Base-by-base conservation (phyloP, 2,888 invertebrate genomes). In the Oxyscelio sp. region DNA sequence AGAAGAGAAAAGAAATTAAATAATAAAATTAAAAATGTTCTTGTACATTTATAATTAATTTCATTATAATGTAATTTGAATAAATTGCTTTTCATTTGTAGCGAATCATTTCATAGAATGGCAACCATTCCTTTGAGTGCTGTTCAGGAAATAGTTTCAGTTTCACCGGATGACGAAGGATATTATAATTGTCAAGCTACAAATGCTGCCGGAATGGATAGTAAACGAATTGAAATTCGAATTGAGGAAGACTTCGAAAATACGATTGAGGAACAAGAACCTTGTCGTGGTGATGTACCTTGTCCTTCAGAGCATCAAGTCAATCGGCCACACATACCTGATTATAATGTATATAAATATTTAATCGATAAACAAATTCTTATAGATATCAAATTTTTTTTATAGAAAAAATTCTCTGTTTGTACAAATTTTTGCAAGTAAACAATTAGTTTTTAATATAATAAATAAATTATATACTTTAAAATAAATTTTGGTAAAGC, bases 151-250 rank as follows among this genome's bases (percentile, higher is more conserved):
- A 96, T 97, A 48, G 94, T 94, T 6, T 94, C 95, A 4, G 95
- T 96, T 40, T 94, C 95, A 0, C 89, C 94, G 4, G 94, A 95
- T 0, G 97, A 98, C 91, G 96, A 96, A 80, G 97, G 97, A 9
- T 95, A 95, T 13, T 98, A 98, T 93, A 95, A 95, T 1, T 98
- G 98, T 90, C 94, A 95, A 1, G 98, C 97, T 0, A 94, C 94
- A 0, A 97, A 96, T 77, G 93, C 95, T 0, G 97, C 96, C 4
- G 97, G 97, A 65, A 95, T 95, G 45, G 94, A 94, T 1, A 96
- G 96, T 89, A 96, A 96, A 78, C 94, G 96, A 61, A 95, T 97
- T 77, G 95, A 95, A 77, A 92, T 97, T 9, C 93, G 95, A 9
- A 95, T 97, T 2, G 95, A 95, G 5, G 92, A 95, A 27, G 94